Evolutionary conservation across 1,140 invertebrate genomes (phyloP).

Genomic region (Scaptomyza hsui): DNA sequence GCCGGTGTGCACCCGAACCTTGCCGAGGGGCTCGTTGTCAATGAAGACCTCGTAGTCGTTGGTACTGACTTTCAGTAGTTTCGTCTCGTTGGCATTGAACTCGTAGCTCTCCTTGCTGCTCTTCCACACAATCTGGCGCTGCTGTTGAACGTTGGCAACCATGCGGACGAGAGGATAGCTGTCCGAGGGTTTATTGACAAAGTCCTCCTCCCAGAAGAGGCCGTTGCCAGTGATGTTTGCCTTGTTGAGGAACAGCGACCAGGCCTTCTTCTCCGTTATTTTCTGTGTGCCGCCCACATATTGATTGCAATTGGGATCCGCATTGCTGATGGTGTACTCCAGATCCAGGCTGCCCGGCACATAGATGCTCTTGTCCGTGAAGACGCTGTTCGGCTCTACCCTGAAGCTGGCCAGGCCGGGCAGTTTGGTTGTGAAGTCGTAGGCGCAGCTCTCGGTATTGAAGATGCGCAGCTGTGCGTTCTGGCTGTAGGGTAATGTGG

Average conservation of each 20-base stretch:
- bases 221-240: conserved; percentile 7
- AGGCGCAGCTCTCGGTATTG: conserved; percentile 86
- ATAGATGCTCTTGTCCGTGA: conserved; percentile 70
- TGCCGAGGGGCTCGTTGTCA: conserved; percentile 47
- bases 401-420: conserved; percentile 26
- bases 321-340: conserved; percentile 17
- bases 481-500: conserved; percentile 86
- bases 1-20: conserved; percentile 84
- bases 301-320: conserved; percentile 15
- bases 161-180: conserved; percentile 64
- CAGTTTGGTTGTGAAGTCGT: conserved; percentile 57
- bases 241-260: conserved; percentile 84
- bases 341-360: neutral
- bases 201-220: conserved; percentile 49
- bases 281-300: neutral
- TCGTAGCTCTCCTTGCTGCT: conserved; percentile 50
- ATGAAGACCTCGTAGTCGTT: conserved; percentile 84
- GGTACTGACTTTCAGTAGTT: conserved; percentile 69
- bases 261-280: conserved; percentile 46
- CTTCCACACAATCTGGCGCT: conserved; percentile 41
- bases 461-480: conserved; percentile 89
- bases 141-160: conserved; percentile 51
- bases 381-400: conserved; percentile 70
- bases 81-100: conserved; percentile 45
- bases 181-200: conserved; percentile 71